A percentile compares a stretch with the other conserved stretches of the same genome.
Evolutionary conservation across 2,888 invertebrate species (phyloP).

Genomic region (Gastrophysa polygoni): DNA sequence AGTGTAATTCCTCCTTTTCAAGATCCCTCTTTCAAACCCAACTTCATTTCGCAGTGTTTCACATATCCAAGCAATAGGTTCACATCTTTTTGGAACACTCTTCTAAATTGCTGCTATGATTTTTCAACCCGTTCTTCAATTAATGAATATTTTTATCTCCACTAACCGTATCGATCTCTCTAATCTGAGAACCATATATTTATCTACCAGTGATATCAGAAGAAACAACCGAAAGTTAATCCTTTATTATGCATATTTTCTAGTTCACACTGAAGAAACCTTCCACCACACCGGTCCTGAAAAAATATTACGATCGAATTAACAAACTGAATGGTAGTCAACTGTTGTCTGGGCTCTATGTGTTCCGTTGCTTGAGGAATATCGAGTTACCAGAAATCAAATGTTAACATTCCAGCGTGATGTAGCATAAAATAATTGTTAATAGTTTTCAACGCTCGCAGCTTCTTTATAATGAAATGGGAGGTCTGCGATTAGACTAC

Average conservation of each 20-base stretch:
- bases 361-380: slow-evolving; percentile 41
- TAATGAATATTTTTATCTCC: too few relatives aligned
- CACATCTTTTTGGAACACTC: too few relatives aligned
- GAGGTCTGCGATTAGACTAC: slow-evolving; percentile 45
- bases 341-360: slow-evolving; percentile 43
- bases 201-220: too few relatives aligned
- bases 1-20: too few relatives aligned
- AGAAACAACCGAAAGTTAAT: not conserved
- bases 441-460: slow-evolving; percentile 54
- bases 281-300: slow-evolving; percentile 12
- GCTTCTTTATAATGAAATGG: slow-evolving; percentile 53
- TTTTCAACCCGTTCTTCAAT: too few relatives aligned
- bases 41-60: too few relatives aligned
- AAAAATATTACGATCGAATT: slow-evolving; percentile 39
- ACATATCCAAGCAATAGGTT: too few relatives aligned
- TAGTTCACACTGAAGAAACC: slow-evolving; percentile 10
- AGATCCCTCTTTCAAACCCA: too few relatives aligned
- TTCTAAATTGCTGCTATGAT: too few relatives aligned
- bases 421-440: slow-evolving; percentile 56
- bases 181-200: too few relatives aligned
- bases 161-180: too few relatives aligned
- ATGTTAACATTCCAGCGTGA: slow-evolving; percentile 57
- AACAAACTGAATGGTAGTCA: slow-evolving; percentile 48
- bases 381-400: slow-evolving; percentile 54
- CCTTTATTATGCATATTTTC: not conserved